Percentiles rank a stretch among this genome's conserved stretches.
phyloP scores from a whole-genome alignment of 2,113 vertebrate genomes.

The Cyphomyrus discorhynchus region DNA sequence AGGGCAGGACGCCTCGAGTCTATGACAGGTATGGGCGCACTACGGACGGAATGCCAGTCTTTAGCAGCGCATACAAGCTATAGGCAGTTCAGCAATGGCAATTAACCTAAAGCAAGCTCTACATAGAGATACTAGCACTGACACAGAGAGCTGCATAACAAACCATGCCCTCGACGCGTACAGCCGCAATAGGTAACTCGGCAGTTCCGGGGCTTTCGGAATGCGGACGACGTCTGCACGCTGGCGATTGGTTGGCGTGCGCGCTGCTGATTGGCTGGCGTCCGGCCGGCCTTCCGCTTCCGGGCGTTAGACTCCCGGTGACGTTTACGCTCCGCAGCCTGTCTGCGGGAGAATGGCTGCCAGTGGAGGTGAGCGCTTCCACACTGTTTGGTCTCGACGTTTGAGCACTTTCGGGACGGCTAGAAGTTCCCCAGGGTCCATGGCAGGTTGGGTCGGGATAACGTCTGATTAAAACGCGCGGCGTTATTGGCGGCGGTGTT shows the following conservation, averaged over 20 bases:
- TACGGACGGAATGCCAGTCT: background rate
- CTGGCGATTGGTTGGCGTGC: background rate
- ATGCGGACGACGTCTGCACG: background rate
- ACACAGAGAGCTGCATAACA: background rate
- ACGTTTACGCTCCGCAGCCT: slow-evolving; percentile 63
- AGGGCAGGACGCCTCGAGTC: background rate
- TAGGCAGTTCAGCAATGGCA: background rate
- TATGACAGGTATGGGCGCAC: background rate
- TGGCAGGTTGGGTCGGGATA: background rate
- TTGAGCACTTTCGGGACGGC: slow-evolving; percentile 26
- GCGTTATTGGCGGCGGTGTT: too few species aligned
- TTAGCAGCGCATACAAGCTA: background rate
- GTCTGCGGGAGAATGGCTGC: slow-evolving; percentile 87
- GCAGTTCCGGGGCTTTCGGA: background rate
- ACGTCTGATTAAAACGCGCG: background rate
- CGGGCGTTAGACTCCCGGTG: slow-evolving; percentile 54
- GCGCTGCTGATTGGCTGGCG: slow-evolving; percentile 47
- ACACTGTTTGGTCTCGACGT: slow-evolving; percentile 46
- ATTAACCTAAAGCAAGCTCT: background rate
- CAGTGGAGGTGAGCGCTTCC: slow-evolving; percentile 83
- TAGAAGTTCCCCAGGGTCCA: slow-evolving; percentile 30
- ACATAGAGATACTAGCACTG: background rate
- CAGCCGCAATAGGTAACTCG: background rate
- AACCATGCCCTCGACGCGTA: background rate
- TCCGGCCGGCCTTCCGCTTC: slow-evolving; percentile 51